Conservation (phyloP, 1,140 invertebrate species). For the Bradysia coprophila region DNA sequence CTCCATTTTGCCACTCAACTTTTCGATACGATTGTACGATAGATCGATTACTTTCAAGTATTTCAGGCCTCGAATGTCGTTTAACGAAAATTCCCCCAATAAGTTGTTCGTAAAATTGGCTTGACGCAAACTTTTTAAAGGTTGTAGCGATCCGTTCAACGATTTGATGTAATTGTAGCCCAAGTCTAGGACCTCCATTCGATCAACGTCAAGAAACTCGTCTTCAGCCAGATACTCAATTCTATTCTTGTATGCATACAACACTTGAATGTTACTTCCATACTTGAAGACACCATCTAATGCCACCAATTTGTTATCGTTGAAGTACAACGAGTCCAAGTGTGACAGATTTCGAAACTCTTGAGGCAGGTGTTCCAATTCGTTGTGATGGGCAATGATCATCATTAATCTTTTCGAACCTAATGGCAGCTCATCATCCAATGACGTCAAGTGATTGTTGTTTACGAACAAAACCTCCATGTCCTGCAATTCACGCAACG, state of each 20-base stretch:
- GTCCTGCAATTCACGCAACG: slow-evolving; percentile 43
- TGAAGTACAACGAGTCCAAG: slow-evolving; percentile 46
- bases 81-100: slow-evolving; percentile 54
- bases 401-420: slow-evolving; percentile 39
- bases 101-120: slow-evolving; percentile 57
- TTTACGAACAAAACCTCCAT: slow-evolving; percentile 61
- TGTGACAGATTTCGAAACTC: slow-evolving; percentile 43
- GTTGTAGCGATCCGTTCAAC: slow-evolving; percentile 52
- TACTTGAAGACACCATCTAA: slow-evolving; percentile 49
- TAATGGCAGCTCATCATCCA: slow-evolving; percentile 53
- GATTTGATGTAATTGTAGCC: slow-evolving; percentile 47
- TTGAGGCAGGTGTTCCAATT: slow-evolving; percentile 41
- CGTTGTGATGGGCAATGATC: slow-evolving; percentile 51
- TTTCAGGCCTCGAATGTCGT: slow-evolving; percentile 49
- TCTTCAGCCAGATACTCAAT: slow-evolving; percentile 49
- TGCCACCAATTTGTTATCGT: slow-evolving; percentile 44
- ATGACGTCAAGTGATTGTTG: slow-evolving; percentile 45
- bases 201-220: slow-evolving; percentile 47
- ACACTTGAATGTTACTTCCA: slow-evolving; percentile 36
- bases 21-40: slow-evolving; percentile 51
- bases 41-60: slow-evolving; percentile 46
- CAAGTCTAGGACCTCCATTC: slow-evolving; percentile 43
- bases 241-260: slow-evolving; percentile 49
- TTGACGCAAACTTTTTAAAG: slow-evolving; percentile 39
- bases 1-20: slow-evolving; percentile 43